Evolutionary conservation across 1,140 invertebrate genomes (phyloP), one percentile per base, ranked within the genome.

Genomic region (Campoletis sonorensis): DNA sequence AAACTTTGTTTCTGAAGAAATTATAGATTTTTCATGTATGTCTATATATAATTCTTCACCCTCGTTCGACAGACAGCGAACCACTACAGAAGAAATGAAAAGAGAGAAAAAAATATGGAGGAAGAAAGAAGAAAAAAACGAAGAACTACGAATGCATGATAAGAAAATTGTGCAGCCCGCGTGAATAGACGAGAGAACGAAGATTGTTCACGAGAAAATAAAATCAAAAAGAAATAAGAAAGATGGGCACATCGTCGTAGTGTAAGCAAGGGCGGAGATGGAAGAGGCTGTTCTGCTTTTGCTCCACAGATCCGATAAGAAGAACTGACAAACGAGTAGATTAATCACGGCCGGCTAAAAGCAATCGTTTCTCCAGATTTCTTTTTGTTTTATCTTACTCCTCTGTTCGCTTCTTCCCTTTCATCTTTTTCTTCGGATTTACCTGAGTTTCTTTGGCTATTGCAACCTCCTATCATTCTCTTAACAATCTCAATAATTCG

Each of bases 241-340:
- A 45, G 40, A 45, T 45, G 40, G 51, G n/a, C n/a, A 54, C 51
- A 54, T 54, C 51, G 16, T 81, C 15, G 49, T 23, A 26, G 45
- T 54, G 45, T 75, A 27, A 75, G 51, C 51, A 54, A 54, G 51
- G 51, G 51, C n/a, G 51, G 51, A 54, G 51, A 18, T 18, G 51
- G 16, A 54, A 72, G 40, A 49, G 13, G 40, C 37, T 23, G 68
- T n/a, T 33, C 15, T 37, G 68, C 13, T n/a, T 21, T 45, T 21
- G 70, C 37, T 45, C 4, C 33, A 49, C 80, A 49, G 49, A 81
- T 79, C 75, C 83, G 85, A 86, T 87, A 88, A 88, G 84, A 81
- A 83, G 80, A 79, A 82, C 86, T 88, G 87, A 87, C 87, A 87
- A 87, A 88, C 85, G 84, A 88, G 83, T 85, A 86, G 85, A 87